Conservation (phyloP, 2,113 vertebrate species). For the Gavialis gangeticus region DNA sequence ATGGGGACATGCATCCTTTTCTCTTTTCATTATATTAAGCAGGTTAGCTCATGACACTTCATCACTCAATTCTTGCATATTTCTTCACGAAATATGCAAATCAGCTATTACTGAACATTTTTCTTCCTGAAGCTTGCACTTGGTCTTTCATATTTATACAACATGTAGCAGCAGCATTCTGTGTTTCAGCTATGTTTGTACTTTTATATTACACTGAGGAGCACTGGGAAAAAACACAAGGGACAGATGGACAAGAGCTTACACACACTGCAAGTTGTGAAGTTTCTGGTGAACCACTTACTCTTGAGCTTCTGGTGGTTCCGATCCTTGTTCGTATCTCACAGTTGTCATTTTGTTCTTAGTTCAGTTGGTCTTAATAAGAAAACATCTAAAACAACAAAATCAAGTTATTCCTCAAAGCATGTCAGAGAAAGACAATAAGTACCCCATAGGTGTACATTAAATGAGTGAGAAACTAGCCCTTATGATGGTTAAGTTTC, state of each 20-base stretch:
- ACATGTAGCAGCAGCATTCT: no score
- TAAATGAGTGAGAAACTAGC: no score
- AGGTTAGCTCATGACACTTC: no score
- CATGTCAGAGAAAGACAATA: neutral
- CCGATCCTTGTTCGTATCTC: conserved; percentile 79
- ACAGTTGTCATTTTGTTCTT: conserved; percentile 82
- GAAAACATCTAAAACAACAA: neutral
- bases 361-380: neutral
- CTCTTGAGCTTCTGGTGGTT: conserved; percentile 77
- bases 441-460: no score
- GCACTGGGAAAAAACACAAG: neutral
- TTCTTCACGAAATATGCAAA: no score
- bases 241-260: neutral
- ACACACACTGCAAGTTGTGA: rapidly evolving
- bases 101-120: no score
- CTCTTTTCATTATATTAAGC: no score
- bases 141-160: no score
- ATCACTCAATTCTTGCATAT: no score
- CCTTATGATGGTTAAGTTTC: no score
- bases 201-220: neutral
- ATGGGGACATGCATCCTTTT: no score
- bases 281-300: conserved; percentile 67
- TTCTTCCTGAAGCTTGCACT: no score
- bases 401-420: neutral
- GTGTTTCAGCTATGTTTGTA: neutral